Percentiles rank a stretch among this genome's conserved stretches.
These are phyloP conservation scores for Ceratina australensis DNA, from an alignment of 1,140 invertebrate genomes.

Conservation along the genomic window DNA sequence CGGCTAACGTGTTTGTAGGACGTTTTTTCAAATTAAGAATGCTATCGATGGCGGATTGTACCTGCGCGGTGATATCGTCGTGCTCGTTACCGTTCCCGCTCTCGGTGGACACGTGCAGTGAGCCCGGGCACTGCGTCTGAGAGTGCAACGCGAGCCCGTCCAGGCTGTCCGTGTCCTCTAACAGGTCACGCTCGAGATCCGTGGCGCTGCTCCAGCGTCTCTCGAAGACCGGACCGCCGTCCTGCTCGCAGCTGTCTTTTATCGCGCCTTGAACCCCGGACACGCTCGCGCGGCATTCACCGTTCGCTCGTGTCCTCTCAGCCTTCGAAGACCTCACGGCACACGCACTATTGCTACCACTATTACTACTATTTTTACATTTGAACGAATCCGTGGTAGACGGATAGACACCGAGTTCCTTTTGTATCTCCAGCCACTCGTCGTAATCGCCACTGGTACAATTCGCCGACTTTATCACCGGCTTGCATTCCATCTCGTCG, in stretches of 20 bases:
- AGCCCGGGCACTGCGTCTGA: conserved; percentile 67
- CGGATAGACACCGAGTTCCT: conserved; percentile 82
- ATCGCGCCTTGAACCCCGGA: conserved; percentile 54
- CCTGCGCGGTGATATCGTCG: conserved; percentile 86
- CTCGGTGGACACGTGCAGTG: conserved; percentile 53
- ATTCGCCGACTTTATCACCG: conserved; percentile 69
- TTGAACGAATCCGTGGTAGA: conserved; percentile 69
- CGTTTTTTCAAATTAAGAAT: conserved; percentile 86
- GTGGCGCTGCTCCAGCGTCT: conserved; percentile 70
- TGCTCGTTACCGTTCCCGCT: conserved; percentile 74
- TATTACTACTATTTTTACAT: conserved; percentile 68
- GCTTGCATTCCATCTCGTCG: conserved; percentile 72
- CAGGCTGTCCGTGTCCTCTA: conserved; percentile 75
- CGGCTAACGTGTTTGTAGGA: conserved; percentile 66
- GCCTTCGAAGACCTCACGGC: conserved; percentile 54
- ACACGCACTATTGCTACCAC: conserved; percentile 59
- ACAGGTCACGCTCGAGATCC: conserved; percentile 75
- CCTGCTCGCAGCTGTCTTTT: conserved; percentile 64
- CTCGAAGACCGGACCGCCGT: conserved; percentile 49
- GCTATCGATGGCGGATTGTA: conserved; percentile 88
- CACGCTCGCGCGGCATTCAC: conserved; percentile 68
- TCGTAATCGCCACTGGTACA: conserved; percentile 81
- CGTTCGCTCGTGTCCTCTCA: conserved; percentile 75
- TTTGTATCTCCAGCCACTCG: conserved; percentile 86
- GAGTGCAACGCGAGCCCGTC: conserved; percentile 74